Evolutionary conservation across 23 tunicate species (phyloP).

Genomic region (Botrylloides violaceus): DNA sequence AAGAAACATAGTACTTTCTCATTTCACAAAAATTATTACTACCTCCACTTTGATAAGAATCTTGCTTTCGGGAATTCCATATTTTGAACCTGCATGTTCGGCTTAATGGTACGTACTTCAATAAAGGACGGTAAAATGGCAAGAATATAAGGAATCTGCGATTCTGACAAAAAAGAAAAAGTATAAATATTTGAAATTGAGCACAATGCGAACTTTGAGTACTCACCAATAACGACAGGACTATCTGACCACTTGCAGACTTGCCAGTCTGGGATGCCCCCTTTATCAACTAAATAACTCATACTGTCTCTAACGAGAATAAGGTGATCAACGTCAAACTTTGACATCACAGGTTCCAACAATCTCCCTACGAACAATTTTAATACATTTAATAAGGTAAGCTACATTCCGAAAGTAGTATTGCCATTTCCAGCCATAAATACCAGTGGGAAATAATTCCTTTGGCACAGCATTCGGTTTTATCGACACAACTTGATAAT

Average conservation of each 20-base stretch:
- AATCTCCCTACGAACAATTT: slow-evolving; percentile 38
- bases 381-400: not conserved
- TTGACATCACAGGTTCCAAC: slow-evolving; percentile 73
- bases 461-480: slow-evolving; percentile 15
- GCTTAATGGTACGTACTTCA: slow-evolving; percentile 79
- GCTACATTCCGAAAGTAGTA: not conserved
- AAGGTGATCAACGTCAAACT: slow-evolving; percentile 33
- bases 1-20: too few relatives aligned
- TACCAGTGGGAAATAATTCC: slow-evolving; percentile 88
- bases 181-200: not conserved
- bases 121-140: slow-evolving; percentile 57
- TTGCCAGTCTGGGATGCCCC: slow-evolving; percentile 46
- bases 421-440: not conserved
- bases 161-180: slow-evolving; percentile 17
- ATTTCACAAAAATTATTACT: too few relatives aligned
- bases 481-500: slow-evolving; percentile 27
- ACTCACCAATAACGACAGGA: slow-evolving; percentile 49
- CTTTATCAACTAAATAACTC: slow-evolving; percentile 57
- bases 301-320: slow-evolving; percentile 62
- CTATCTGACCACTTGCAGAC: slow-evolving; percentile 64
- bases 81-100: slow-evolving; percentile 61
- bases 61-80: slow-evolving; percentile 63
- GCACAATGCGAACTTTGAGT: not conserved
- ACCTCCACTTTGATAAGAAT: slow-evolving; percentile 40
- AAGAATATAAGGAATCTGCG: slow-evolving; percentile 67